A percentile compares a stretch with the other conserved stretches of the same genome.
Conservation (phyloP, 2,797 vertebrate genomes). For the Sebastes minor region DNA sequence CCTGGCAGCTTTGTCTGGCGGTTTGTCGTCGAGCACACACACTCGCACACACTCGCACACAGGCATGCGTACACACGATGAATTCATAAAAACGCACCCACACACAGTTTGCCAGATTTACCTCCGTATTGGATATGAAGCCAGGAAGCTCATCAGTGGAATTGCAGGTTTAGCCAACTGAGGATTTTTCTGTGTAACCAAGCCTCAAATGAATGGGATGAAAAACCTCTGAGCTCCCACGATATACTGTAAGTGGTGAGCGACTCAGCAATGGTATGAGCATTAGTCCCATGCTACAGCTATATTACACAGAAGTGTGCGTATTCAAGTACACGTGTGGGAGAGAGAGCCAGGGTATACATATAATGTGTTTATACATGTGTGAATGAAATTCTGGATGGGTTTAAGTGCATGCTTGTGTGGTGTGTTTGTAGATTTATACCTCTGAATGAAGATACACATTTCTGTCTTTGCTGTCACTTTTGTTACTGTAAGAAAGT, state of each 20-base stretch:
- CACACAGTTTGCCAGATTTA: conserved; percentile 54
- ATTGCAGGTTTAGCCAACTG: conserved; percentile 73
- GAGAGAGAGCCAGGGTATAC: conserved; percentile 4
- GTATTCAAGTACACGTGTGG: conserved; percentile 21
- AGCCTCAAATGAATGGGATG: conserved; percentile 70
- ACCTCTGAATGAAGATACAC: background rate
- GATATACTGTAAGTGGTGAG: conserved; percentile 49
- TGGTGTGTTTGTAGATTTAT: background rate
- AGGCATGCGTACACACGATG: conserved; percentile 7
- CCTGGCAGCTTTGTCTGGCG: conserved; percentile 45
- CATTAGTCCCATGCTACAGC: conserved; percentile 34
- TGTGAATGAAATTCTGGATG: background rate
- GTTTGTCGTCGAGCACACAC: conserved; percentile 26
- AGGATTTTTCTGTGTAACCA: conserved; percentile 67
- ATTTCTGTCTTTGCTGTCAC: background rate
- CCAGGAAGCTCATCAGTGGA: conserved; percentile 75
- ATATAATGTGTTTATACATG: conserved; percentile 6
- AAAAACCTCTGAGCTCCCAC: conserved; percentile 58
- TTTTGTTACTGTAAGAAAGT: background rate
- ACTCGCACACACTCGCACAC: background rate
- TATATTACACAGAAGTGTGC: conserved; percentile 21
- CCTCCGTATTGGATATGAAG: conserved; percentile 45
- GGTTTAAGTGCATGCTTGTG: background rate
- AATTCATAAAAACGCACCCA: conserved; percentile 41
- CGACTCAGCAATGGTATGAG: conserved; percentile 24